Base-by-base conservation (phyloP, 2,113 vertebrate genomes). In the Sigmodon hispidus region DNA sequence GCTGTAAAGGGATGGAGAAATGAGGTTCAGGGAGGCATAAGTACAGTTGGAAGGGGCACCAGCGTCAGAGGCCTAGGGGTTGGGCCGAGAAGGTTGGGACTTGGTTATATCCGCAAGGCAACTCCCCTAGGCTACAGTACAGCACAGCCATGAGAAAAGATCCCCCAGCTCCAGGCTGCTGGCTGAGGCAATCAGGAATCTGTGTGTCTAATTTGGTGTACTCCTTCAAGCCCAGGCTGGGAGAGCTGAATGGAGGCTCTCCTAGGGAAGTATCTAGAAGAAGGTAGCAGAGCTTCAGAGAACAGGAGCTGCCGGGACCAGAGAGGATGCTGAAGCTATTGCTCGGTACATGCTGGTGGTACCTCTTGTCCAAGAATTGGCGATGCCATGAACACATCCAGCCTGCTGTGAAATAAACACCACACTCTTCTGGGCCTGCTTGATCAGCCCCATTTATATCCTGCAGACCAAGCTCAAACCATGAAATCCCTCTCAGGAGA, bases 81-180 rank as follows among this genome's bases (percentile, higher is more conserved):
- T 85, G 96, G 96, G 88, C 96, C 65, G 86, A 96, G 93, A 95
- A 97, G 92, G 86, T 94, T 97, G 97, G 95, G 97, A 94, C 96
- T 97, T 97, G 92, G 97, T 93, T 97, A 96, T 92, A 93, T 94
- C 96, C 88, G 96, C 96, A 85, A 94, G 95, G 93, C 84, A 95
- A 96, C 57, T 73, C 67, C 40, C 65, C 80, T 17, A 63, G 50
- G 15, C 94, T 97, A 93, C 95, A 86, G 31, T 24, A 57, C 57
- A 43, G 15, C 65, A 50, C 19, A 43, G 73, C 77, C 48, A 19
- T 13, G n/a, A 34, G 43, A 22, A 70, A 57, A 40, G 80, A 34
- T 43, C n/a, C 34, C 50, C 61, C 36, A 45, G 50, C 6, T 45
- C 22, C 19, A 7, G 75, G 48, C 34, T 48, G 55, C 63, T 15